Evolutionary conservation across 2,113 vertebrate genomes (phyloP), one percentile per base, ranked within the genome.

Genomic region (Chaenogobius annularis): DNA sequence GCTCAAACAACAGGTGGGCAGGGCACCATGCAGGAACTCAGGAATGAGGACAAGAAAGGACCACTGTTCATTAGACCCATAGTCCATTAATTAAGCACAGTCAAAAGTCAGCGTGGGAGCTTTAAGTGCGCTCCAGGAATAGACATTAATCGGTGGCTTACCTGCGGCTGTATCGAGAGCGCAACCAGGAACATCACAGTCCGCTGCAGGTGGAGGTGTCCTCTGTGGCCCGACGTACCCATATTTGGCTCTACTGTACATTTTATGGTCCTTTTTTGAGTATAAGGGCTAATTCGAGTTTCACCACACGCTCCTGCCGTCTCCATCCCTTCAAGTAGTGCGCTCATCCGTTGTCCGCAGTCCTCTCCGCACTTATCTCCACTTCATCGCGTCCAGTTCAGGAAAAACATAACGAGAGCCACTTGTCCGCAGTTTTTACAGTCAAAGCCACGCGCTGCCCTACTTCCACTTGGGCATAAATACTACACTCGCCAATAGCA

Each of bases 1-100:
- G 66, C 54, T 73, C 80, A 76, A 87, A 90, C 92, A 94, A 93
- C 93, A 93, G 92, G 92, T 93, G 92, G 89, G 85, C 80, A 72
- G 78, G 71, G 77, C 80, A 77, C 82, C 82, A 82, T 74, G 78
- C 22, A 80, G 75, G 69, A 74, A 86, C 80, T 73, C 48, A 68
- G 64, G 19, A 43, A 76, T 69, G 77, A 66, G 72, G 74, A 61
- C 58, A 35, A 26, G 15, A 61, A 83, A 79, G 47, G 63, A 61
- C 61, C 69, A 66, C 47, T 73, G 70, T 73, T 66, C 68, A 73
- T 72, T 72, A 11, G 37, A 2, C 6, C 5, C 37, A 40, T 3
- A 19, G 61, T 26, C 31, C 68, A 59, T 83, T 71, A 71, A 78
- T 7, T 31, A 11, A 44, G 8, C 66, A 76, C 40, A 73, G 75